Evolutionary conservation across 2,888 invertebrate genomes (phyloP), one percentile per base, ranked within the genome.

Genomic region (Tipula helvola): DNA sequence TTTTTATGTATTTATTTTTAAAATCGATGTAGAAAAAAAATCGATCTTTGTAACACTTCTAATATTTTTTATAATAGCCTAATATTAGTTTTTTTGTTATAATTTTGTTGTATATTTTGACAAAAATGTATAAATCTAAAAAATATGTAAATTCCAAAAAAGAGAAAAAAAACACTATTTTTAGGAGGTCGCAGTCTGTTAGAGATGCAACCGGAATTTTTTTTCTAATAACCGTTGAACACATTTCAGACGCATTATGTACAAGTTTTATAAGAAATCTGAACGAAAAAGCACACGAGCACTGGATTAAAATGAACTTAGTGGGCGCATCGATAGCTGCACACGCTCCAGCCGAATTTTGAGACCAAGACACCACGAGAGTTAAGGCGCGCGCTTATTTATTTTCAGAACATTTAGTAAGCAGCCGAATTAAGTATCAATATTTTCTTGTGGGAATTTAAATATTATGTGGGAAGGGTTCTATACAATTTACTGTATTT

Each of bases 291-390:
- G 71, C 71, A 71, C 71, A 52, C 52, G 10, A 52, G 52, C 28
- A 28, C 71, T 71, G 71, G 71, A 71, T 52, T n/a, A 71, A 28
- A 71, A 28, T 28, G 71, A 28, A 71, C 3, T n/a, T 52, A 71
- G 71, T 71, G 71, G 71, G 71, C 71, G 4, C 71, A 71, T 71
- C 71, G 71, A 71, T 10, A 71, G 71, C 28, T 10, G 71, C 71
- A 71, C 71, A 71, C 71, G 71, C 3, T 71, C 71, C 71, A 71
- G 71, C 71, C 71, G 71, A 71, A 71, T 71, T 71, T 71, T 71
- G 71, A 71, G 71, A 71, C 71, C 71, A 71, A 71, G 71, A 71
- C 71, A 71, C 71, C 71, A 71, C 71, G 71, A 71, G 71, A 71
- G 28, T 71, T 71, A 71, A 71, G 71, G 71, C 71, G 71, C 71